A percentile compares a stretch with the other conserved stretches of the same genome.
These are phyloP conservation scores for Drosophila imparisetae DNA, from an alignment of 2,888 invertebrate genomes.

Conservation along the genomic window DNA sequence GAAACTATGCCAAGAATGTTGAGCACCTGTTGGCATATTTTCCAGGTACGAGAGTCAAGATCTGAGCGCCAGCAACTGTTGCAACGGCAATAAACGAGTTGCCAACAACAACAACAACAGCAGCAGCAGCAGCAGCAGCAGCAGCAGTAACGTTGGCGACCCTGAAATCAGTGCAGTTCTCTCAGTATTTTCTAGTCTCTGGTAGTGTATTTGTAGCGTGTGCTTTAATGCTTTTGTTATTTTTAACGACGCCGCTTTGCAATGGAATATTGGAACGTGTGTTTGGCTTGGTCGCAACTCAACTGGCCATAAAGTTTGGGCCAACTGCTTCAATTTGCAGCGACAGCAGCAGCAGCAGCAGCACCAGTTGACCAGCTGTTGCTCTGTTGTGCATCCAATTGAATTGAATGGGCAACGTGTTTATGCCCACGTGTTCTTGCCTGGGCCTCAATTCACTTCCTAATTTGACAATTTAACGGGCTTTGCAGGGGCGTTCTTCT, in stretches of 20 bases:
- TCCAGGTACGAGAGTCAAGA: constrained; percentile 23
- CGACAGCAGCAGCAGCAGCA: background rate
- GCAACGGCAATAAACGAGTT: constrained; percentile 50
- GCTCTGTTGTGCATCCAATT: constrained; percentile 30
- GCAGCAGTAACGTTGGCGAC: constrained; percentile 43
- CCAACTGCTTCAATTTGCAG: constrained; percentile 25
- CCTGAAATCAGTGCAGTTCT: constrained; percentile 69
- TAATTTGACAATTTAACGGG: constrained; percentile 71
- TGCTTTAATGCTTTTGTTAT: constrained; percentile 4
- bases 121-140: background rate
- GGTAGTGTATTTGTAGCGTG: constrained; percentile 1
- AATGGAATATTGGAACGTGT: constrained; percentile 55
- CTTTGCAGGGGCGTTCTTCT: constrained; percentile 24
- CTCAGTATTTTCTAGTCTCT: constrained; percentile 2
- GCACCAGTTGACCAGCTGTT: constrained; percentile 56
- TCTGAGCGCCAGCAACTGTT: constrained; percentile 20
- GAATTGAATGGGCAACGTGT: constrained; percentile 19
- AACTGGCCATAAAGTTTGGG: constrained; percentile 10
- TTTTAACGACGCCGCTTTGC: constrained; percentile 30
- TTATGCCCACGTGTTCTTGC: constrained; percentile 30
- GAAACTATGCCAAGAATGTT: constrained; percentile 76
- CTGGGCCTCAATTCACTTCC: constrained; percentile 24
- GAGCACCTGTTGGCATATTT: constrained; percentile 75
- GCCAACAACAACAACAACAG: constrained; percentile 5
- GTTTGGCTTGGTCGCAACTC: background rate